Base-by-base conservation (phyloP, 1,140 invertebrate genomes). In the Thaumetopoea pityocampa region DNA sequence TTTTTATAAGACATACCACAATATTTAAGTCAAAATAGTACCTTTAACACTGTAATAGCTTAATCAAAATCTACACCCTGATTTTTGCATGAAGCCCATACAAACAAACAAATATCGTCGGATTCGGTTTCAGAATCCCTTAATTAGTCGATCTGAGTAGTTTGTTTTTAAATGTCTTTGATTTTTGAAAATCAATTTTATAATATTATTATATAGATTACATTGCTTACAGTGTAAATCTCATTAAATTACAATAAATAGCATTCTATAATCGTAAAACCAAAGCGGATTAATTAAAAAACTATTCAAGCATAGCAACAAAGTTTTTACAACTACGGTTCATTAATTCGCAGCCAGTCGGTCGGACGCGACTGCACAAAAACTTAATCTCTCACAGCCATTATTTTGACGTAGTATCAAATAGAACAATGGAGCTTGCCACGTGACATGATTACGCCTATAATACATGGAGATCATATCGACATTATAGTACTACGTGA, bases 371-470 rank as follows among this genome's bases (percentile, higher is more conserved):
- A 11, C 22, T 37, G 38, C 20, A 32, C 45, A 57, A 43, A 56
- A 47, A 51, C 43, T 43, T 36, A 18, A 29, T 15, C 38, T 47
- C 45, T 34, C 34, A 29, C 26, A 32, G 20, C 34, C 51, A 47
- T 37, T 28, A 48, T 46, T 49, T 38, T 40, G 28, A 41, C 22
- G 40, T 34, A 24, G 41, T 49, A 37, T 37, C 42, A 36, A 38
- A 14, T 44, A 47, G 43, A 61, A 61, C 52, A 56, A 61, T 61
- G 40, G 57, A 28, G 32, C 15, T 6, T 14, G 23, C 42, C 42
- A 32, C 52, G 52, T 52, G 52, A 56, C 52, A 43, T 27, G 48
- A 47, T 49, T 54, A 14, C 49, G 34, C 30, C 40, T 51, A 54
- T 37, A 48, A 20, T 28, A 47, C 45, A 51, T 27, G 18, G 27